Base-by-base conservation (phyloP, 2,113 vertebrate species). In the Nycticryphes semicollaris region DNA sequence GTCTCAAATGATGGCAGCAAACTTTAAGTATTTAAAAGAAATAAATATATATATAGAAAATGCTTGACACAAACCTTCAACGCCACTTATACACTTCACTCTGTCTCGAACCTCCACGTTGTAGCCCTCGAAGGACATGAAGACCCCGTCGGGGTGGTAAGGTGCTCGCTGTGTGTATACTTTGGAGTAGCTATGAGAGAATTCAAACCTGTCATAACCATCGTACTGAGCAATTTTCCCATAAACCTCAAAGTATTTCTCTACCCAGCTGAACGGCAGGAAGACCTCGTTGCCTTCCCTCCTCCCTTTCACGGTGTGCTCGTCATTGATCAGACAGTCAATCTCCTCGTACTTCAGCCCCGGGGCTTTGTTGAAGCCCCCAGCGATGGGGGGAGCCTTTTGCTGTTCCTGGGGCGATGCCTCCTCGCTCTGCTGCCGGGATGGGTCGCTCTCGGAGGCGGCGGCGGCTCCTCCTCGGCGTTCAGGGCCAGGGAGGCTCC, bases 91-190 rank as follows among this genome's bases (percentile, higher is more conserved):
- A 93, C 99, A 99, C 96, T 99, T 99, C 89, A 99, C 99, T 63
- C 99, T 96, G 97, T 99, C 99, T 1, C 99, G 98, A 43, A 99
- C 99, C 95, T 99, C 99, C 57, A 99, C 99, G 11, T 99, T 99
- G 98, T 99, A 99, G 24, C 99, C 99, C 96, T 99, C 99, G 30
- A 99, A 99, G 31, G 99, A 99, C 99, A 99, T 99, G 97, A 99
- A 99, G 91, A 99, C 99, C 7, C 99, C 99, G 2, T 98, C 98
- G 15, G 99, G 99, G 83, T 99, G 98, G 96, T 99, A 99, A 9
- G 99, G 99, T 20, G 99, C 99, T 15, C 99, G 97, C 96, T 99
- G 99, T 2, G 98, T 88, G 73, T 99, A 99, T 4, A 99, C 99
- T 97, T 99, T 99, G 88, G 99, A 99, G 62, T 99, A 99, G 93